Base-by-base conservation (phyloP, 2,888 invertebrate species). In the Drosophila testacea region DNA sequence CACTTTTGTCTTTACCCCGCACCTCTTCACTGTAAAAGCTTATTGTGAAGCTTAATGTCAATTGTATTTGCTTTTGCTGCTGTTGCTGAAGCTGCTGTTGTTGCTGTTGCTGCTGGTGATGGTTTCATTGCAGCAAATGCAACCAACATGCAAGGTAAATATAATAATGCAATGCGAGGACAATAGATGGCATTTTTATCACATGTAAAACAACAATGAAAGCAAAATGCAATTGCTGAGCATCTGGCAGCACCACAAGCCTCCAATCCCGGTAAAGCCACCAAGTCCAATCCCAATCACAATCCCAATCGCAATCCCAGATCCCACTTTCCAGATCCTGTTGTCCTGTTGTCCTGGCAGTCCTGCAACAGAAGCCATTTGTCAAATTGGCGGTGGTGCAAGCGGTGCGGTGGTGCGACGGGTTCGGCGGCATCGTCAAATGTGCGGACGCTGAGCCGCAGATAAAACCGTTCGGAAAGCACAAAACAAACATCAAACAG, bases 291-390 rank as follows among this genome's bases (percentile, higher is more conserved):
- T 79, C 64, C 73, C 79, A 78, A 87, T 78, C 70, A 61, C 60
- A 64, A 59, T 64, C 65, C 79, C 81, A 83, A 75, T 85, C 60
- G 54, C 51, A 65, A 57, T 77, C 83, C 88, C 79, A 79, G 9
- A 82, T 84, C 68, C 81, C 83, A 82, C 16, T 11, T 50, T 11
- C 67, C 63, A 57, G 47, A 36, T 63, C 39, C 62, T 22, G 22
- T 22, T 22, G 22, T 22, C 22, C 22, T 22, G 65, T 46, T 67
- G 65, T 69, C 62, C 82, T 71, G 88, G 82, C 69, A 67, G 65
- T 80, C 77, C 66, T 71, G 81, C 61, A 88, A 82, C 91, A 90
- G 91, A 91, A 88, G 79, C 85, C 91, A 90, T 90, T 91, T 90
- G 90, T 91, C 90, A 90, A 91, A 81, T 78, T 62, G 60, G 66